A percentile compares a stretch with the other conserved stretches of the same genome.
Conservation (phyloP, 2,113 vertebrate genomes). For the Gymnobelideus leadbeateri region DNA sequence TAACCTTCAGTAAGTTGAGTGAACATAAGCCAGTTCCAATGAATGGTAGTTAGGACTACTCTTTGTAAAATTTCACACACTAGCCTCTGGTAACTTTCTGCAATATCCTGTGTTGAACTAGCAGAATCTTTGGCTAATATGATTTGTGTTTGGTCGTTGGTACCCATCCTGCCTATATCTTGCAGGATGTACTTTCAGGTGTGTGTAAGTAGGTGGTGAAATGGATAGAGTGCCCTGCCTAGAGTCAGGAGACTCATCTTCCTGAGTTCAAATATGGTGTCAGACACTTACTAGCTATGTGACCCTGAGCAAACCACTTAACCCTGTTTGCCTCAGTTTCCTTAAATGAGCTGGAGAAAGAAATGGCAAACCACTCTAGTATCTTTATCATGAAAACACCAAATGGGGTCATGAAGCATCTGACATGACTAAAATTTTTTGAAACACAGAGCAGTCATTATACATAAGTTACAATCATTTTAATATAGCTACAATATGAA, state of each 20-base stretch:
- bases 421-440: not conserved
- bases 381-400: not conserved
- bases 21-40: not conserved
- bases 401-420: not conserved
- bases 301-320: too few relatives aligned
- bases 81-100: not conserved
- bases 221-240: not conserved
- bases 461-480: not conserved
- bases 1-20: too few relatives aligned
- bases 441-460: not conserved
- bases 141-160: not conserved
- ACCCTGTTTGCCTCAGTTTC: not conserved
- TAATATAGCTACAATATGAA: not conserved
- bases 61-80: not conserved
- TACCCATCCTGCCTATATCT: not conserved
- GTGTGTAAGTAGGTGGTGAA: not conserved
- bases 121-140: not conserved
- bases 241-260: too few relatives aligned
- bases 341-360: not conserved
- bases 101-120: not conserved
- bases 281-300: not conserved
- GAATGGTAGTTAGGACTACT: not conserved
- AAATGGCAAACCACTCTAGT: not conserved
- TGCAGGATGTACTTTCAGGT: not conserved
- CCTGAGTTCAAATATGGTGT: not conserved